phyloP scores from a whole-genome alignment of 2,113 vertebrate species.

The Cercopithecus mona region DNA sequence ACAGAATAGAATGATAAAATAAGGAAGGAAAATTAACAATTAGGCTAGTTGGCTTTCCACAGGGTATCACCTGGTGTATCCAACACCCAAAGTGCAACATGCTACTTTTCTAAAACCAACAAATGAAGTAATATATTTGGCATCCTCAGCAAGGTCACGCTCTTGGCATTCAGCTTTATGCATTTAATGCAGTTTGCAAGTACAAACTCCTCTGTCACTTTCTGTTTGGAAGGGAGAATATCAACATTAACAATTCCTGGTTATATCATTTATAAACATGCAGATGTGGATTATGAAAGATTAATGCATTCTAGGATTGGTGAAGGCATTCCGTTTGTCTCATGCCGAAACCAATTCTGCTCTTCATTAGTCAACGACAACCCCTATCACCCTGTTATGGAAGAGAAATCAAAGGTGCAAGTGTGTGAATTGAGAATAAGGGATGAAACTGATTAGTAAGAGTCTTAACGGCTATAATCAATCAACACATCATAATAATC shows the following conservation, averaged over 20 bases:
- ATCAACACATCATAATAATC: conserved; percentile 85
- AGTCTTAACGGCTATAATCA: conserved; percentile 85
- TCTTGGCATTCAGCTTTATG: conserved; percentile 12
- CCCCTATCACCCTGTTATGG: conserved; percentile 83
- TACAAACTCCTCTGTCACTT: conserved; percentile 86
- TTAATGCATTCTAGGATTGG: conserved; percentile 88
- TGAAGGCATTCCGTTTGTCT: conserved; percentile 89
- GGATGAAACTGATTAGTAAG: conserved; percentile 85
- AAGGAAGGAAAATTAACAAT: background rate
- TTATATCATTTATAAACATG: conserved; percentile 88
- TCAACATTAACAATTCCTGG: conserved; percentile 81
- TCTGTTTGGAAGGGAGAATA: conserved; percentile 85
- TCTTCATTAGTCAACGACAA: conserved; percentile 90
- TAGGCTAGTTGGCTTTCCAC: conserved; percentile 58
- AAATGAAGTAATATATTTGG: conserved; percentile 63
- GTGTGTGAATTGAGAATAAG: conserved; percentile 80
- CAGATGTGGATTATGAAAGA: conserved; percentile 90
- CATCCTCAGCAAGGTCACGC: conserved; percentile 80
- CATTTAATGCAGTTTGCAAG: conserved; percentile 74
- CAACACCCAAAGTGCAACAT: conserved; percentile 8
- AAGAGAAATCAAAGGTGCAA: conserved; percentile 86
- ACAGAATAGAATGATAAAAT: background rate
- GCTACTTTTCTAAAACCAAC: conserved; percentile 75
- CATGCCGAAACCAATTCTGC: conserved; percentile 87
- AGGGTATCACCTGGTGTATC: conserved; percentile 56